Evolutionary conservation across 2,113 vertebrate species (phyloP).

Genomic region (Microcebus ravelobensis): DNA sequence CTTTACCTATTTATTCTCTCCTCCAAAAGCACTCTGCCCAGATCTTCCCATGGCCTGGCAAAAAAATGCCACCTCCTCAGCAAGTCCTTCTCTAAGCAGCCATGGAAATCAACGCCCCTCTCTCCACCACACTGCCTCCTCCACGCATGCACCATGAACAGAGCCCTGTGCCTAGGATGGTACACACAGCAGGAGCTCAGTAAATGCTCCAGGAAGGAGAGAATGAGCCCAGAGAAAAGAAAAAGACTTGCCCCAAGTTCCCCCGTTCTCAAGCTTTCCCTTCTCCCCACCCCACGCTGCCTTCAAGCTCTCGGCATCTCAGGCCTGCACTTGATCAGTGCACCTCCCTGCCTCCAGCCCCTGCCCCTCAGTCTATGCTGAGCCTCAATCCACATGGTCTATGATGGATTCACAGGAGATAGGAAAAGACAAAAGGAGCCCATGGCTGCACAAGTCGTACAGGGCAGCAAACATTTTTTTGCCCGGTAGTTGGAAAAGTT

Average conservation of each 20-base stretch:
- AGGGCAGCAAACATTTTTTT: background rate
- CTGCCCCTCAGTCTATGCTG: background rate
- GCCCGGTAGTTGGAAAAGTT: background rate
- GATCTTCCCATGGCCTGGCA: background rate
- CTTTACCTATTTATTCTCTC: background rate
- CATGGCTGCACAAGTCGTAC: too few relatives aligned
- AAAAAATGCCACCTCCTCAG: background rate
- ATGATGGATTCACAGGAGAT: background rate
- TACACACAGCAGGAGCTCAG: background rate
- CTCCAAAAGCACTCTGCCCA: background rate
- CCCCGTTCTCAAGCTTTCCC: background rate
- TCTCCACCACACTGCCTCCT: background rate
- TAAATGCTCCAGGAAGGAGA: background rate
- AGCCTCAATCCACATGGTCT: background rate
- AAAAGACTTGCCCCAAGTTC: background rate
- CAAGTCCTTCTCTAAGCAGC: background rate
- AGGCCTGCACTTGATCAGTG: background rate
- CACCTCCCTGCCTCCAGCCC: background rate
- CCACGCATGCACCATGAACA: accelerated
- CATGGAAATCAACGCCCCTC: accelerated
- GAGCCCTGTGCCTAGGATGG: background rate
- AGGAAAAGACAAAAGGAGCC: background rate
- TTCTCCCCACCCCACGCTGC: too few relatives aligned
- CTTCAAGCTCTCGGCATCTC: background rate
- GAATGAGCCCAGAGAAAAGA: background rate